Evolutionary conservation across 92 coral and sea anemone genomes (phyloP), one percentile per base, ranked within the genome.

Genomic region (Phenganax subtilis): DNA sequence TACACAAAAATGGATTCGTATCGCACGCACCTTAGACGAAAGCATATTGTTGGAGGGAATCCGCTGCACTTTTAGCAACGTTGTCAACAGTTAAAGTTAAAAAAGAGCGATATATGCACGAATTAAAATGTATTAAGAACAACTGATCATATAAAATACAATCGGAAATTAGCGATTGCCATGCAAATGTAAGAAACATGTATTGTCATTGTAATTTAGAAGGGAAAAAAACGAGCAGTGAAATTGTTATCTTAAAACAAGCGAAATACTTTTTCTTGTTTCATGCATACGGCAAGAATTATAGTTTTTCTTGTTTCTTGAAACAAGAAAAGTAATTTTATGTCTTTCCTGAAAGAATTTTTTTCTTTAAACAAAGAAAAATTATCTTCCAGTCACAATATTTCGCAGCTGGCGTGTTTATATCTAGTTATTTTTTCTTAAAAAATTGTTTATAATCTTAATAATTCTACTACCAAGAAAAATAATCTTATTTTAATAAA

Each of bases 31-130:
- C 65, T 59, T 59, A 14, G 25, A 14, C 16, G 65, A 14, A 59
- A 59, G 55, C 75, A 69, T 69, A 29, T 69, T 69, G 75, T 69
- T 69, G 75, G 75, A 27, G 53, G 27, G 31, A 69, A 31, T 69
- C 75, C 75, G 10, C 27, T 69, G 75, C 75, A 69, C 1, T 69
- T 69, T 69, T 69, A 69, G 75, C 52, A 69, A 69, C 72, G 8
- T 37, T 37, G 47, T 37, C 4, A 1, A 37, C 4, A 37, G 47
- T 37, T 37, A 37, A 37, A 37, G 47, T 37, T 37, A 37, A 37
- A 37, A 1, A 4, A 1, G 47, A 37, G 47, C 47, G 47, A 37
- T 37, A 37, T 37, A 1, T 37, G 47, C 47, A 37, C 47, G 47
- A 37, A 37, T 37, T 37, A 37, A 37, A 37, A 37, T 37, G 47